A percentile compares a stretch with the other conserved stretches of the same genome.
Evolutionary conservation across 1,140 invertebrate species (phyloP).

Genomic region (Drosophila triauraria): DNA sequence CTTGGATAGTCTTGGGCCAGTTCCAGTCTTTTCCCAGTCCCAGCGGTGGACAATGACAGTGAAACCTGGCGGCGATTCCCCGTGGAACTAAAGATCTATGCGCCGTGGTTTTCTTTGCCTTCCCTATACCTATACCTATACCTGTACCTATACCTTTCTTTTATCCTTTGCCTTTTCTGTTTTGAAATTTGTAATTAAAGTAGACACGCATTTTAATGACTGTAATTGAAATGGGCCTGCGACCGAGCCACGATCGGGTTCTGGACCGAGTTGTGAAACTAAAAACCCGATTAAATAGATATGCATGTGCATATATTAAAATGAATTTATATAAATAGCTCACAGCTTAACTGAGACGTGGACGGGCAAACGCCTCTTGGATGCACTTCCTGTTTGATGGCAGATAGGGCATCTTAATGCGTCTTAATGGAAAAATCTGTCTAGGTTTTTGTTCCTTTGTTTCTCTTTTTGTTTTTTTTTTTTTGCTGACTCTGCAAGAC

Average conservation of each 20-base stretch:
- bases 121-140: no score
- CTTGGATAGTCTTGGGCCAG: constrained; percentile 1
- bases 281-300: constrained; percentile 17
- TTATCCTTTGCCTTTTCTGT: constrained; percentile 10
- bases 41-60: constrained; percentile 34
- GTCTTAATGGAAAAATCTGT: constrained; percentile 6
- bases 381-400: constrained; percentile 1
- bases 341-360: background rate
- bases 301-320: constrained; percentile 23
- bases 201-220: constrained; percentile 61
- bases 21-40: background rate
- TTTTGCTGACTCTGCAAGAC: constrained; percentile 35
- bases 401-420: background rate
- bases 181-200: constrained; percentile 63
- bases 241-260: constrained; percentile 6
- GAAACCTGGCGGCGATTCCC: constrained; percentile 11
- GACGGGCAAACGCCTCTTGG: no score
- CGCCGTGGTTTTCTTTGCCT: background rate
- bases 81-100: constrained; percentile 10
- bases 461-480: background rate
- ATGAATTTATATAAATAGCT: constrained; percentile 20
- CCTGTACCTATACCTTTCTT: background rate
- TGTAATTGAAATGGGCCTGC: constrained; percentile 53
- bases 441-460: constrained; percentile 10
- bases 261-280: background rate